Evolutionary conservation across 2,797 vertebrate species (phyloP).

Genomic region (Loris lydekkerianus): DNA sequence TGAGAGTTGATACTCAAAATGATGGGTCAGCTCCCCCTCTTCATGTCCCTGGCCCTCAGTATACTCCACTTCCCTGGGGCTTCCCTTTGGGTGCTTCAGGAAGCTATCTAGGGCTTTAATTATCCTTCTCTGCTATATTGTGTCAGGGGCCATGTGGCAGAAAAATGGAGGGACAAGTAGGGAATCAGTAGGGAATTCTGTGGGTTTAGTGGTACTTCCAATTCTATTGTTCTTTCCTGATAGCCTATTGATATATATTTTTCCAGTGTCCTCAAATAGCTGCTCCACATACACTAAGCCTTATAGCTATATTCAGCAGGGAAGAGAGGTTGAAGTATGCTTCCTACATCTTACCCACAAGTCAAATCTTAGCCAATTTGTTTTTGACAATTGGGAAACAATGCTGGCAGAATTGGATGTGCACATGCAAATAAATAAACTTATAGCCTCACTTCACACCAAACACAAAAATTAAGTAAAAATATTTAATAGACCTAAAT

Average conservation of each 20-base stretch:
- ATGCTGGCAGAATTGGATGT: background rate
- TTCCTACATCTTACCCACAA: background rate
- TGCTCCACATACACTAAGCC: background rate
- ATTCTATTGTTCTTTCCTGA: background rate
- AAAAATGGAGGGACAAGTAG: background rate
- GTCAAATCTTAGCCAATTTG: background rate
- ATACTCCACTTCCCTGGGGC: background rate
- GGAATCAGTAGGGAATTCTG: background rate
- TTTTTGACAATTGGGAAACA: conserved; percentile 5
- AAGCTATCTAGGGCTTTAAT: background rate
- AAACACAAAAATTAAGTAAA: conserved; percentile 20
- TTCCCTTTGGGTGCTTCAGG: background rate
- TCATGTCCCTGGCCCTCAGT: background rate
- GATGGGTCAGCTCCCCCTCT: background rate
- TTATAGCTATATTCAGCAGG: background rate
- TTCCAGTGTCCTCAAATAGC: background rate
- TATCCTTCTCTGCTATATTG: background rate
- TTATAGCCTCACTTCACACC: background rate
- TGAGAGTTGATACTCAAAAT: background rate
- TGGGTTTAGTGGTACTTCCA: background rate
- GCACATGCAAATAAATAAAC: conserved; percentile 10
- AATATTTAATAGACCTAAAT: background rate
- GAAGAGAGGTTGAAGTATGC: background rate
- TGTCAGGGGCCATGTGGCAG: background rate
- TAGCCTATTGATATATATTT: background rate